Evolutionary conservation across 2,888 invertebrate genomes (phyloP).

Genomic region (Cenopis cana): DNA sequence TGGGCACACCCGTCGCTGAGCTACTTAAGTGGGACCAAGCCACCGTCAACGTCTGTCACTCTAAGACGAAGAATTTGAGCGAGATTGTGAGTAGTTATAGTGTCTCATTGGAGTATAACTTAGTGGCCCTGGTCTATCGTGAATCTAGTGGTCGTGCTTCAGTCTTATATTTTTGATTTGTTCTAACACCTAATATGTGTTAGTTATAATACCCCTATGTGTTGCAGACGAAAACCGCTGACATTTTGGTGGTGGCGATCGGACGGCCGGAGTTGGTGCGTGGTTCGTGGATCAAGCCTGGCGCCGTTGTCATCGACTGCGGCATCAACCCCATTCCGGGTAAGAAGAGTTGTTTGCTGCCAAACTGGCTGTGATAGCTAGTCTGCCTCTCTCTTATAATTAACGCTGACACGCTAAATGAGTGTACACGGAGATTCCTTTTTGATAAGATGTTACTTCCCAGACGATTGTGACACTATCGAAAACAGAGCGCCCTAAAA

Average conservation of each 20-base stretch:
- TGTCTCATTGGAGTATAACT: too few relatives aligned
- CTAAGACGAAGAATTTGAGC: slow-evolving; percentile 93
- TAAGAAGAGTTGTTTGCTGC: slow-evolving; percentile 62
- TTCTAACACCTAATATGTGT: too few relatives aligned
- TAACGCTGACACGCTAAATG: neutral
- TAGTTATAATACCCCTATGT: neutral
- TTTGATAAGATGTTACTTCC: too few relatives aligned
- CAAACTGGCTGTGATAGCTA: neutral
- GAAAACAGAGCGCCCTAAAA: too few relatives aligned
- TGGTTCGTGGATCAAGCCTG: slow-evolving; percentile 98
- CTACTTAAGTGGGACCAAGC: slow-evolving; percentile 98
- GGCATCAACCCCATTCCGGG: slow-evolving; percentile 97
- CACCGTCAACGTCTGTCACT: slow-evolving; percentile 98
- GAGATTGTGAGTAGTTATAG: slow-evolving; percentile 84
- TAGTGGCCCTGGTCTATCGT: slow-evolving; percentile 85
- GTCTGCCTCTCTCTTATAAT: neutral
- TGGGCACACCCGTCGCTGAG: slow-evolving; percentile 97
- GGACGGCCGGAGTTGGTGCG: slow-evolving; percentile 96
- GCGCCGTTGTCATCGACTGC: slow-evolving; percentile 99
- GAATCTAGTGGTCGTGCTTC: slow-evolving; percentile 97
- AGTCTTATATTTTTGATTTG: too few relatives aligned
- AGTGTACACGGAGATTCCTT: too few relatives aligned
- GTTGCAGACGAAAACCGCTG: slow-evolving; percentile 89
- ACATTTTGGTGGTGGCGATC: slow-evolving; percentile 98
- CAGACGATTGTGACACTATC: too few relatives aligned